Evolutionary conservation across 2,797 vertebrate species (phyloP), one percentile per base, ranked within the genome.

Genomic region (Hyperoplus immaculatus): DNA sequence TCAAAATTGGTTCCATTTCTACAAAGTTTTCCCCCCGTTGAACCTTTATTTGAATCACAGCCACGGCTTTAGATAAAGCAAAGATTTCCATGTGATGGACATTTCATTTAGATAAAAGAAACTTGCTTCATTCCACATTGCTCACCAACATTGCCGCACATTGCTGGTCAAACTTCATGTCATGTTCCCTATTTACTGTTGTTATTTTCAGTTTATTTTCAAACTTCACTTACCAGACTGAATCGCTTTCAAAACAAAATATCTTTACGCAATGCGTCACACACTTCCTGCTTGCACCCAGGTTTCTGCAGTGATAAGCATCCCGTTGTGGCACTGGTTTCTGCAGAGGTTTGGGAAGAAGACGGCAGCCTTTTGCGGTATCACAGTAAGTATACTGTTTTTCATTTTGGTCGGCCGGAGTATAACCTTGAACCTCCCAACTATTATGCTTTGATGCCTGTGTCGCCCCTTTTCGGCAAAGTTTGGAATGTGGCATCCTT

Each of bases 291-390:
- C 29, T 46, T 69, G 39, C 39, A 0, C 69, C 0, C 89, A 99
- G 98, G 89, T 97, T 56, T 98, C 98, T 0, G 98, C 98, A 1
- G 96, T 94, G 3, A 92, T 97, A 79, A 98, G 97, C 69, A 95
- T 99, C 78, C 98, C 98, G 0, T 87, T 99, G 69, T 99, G 98
- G 98, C 97, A 99, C 75, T 97, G 97, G 96, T 96, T 97, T 72
- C 95, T 99, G 69, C 94, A 97, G 88, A 93, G 91, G 85, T 97
- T 98, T 84, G 98, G 98, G 45, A 99, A 99, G 95, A 98, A 96
- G 93, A 96, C 93, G 0, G 96, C 97, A 1, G 97, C 97, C 2
- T 96, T 95, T 65, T 96, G 95, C 14, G 98, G 98, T 64, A 98
- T 99, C 92, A 96, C 94, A 8, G 98, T 99, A 94, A 96, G 96